Base-by-base conservation (phyloP, 2,888 invertebrate genomes). In the Napeogenes inachia region DNA sequence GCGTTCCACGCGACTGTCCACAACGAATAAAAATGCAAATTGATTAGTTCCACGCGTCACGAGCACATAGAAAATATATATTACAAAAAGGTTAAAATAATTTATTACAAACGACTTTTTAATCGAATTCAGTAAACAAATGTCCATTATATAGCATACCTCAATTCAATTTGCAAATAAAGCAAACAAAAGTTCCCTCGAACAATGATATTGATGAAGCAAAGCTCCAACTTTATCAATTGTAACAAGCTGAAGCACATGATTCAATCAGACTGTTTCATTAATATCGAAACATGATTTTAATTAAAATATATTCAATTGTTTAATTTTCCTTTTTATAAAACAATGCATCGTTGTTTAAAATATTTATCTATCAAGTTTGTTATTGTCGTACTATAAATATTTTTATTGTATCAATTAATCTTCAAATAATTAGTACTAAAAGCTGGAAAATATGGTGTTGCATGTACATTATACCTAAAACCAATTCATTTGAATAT, bases 121-220 rank as follows among this genome's bases (percentile, higher is more conserved):
- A 45, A 45, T 45, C 45, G n/a, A 45, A n/a, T 46, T 13, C 12
- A 46, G 13, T 5, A 46, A 5, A n/a, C 5, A 46, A 46, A 35
- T 35, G 6, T 35, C 4, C 46, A 46, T 13, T 13, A 13, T 13
- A 46, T 13, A 46, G 46, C 5, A 13, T 12, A 46, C n/a, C 46
- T 46, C 46, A 46, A n/a, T 46, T 46, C 46, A 46, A 46, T 46
- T 46, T 46, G 46, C 13, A 46, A 46, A 46, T 46, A 46, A 46
- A 4, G 46, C 46, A 47, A 4, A 47, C 47, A 47, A 47, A 47
- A n/a, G 47, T 13, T 6, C 47, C 21, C n/a, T 47, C 47, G n/a
- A 47, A 47, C 47, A 47, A 47, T 47, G 47, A 35, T 35, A 47
- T 47, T 47, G 47, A 47, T 21, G n/a, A 47, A 47, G n/a, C 13